phyloP scores from a whole-genome alignment of 2,113 vertebrate genomes.

The Vicugna pacos region DNA sequence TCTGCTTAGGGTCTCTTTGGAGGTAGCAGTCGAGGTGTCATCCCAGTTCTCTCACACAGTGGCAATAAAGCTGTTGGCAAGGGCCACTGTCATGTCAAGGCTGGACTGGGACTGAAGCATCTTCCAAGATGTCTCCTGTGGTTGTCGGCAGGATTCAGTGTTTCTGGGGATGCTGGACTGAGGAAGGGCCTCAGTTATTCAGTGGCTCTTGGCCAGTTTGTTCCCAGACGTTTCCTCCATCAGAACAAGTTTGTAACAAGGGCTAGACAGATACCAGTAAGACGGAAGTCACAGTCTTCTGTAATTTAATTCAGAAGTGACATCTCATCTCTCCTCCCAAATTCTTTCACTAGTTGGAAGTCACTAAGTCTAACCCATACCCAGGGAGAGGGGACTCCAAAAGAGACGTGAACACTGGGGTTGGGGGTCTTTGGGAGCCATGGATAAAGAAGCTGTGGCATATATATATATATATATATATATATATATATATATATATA shows the following conservation, averaged over 20 bases:
- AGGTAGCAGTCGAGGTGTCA: rapidly evolving
- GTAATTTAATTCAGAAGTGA: rapidly evolving
- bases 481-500: too few species aligned
- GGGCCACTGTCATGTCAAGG: too few species aligned
- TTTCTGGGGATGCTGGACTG: rapidly evolving
- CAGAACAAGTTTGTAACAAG: not conserved
- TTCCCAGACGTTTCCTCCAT: not conserved
- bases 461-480: too few species aligned
- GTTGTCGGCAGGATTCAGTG: not conserved
- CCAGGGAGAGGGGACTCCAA: not conserved
- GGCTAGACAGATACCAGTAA: not conserved
- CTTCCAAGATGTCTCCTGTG: rapidly evolving
- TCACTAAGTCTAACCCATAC: rapidly evolving
- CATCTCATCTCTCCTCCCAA: rapidly evolving
- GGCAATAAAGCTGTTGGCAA: rapidly evolving
- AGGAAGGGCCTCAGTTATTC: not conserved
- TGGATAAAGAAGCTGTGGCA: too few species aligned
- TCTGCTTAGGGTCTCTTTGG: not conserved
- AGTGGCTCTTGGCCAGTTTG: not conserved
- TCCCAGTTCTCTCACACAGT: rapidly evolving
- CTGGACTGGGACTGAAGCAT: rapidly evolving
- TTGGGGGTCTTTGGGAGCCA: not conserved
- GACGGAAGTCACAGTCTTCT: rapidly evolving
- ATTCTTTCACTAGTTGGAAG: not conserved
- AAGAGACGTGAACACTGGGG: rapidly evolving